Base-by-base conservation (phyloP, 2,113 vertebrate genomes). In the Ptilonorhynchus violaceus region DNA sequence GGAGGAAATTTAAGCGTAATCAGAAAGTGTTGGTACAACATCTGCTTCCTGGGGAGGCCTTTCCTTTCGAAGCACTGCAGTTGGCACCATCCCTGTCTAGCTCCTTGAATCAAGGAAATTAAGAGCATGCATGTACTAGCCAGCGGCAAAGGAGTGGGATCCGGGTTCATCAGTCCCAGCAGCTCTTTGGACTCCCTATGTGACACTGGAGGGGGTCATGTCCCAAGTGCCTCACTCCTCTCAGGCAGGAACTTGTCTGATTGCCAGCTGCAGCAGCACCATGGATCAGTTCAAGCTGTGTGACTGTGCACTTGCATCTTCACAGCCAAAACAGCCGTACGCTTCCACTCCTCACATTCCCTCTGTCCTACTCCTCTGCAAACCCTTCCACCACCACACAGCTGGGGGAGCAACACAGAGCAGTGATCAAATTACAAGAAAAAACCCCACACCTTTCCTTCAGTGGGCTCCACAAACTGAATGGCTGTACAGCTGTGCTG, bases 261-360 rank as follows among this genome's bases (percentile, higher is more conserved):
- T 11, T 68, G 28, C 16, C 55, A 53, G 9, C 52, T 74, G 60
- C 64, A 64, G 75, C 31, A 73, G 58, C 42, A 35, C 21, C 42
- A 2, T 13, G 28, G 55, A 37, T n/a, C 37, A 0, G 0, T 37
- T 73, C 49, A 42, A n/a, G 33, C 30, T 41, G 10, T 53, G 14
- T 31, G 42, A 7, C 63, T 49, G 25, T 25, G 7, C 53, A 46
- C 27, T 0, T 0, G 27, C 41, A 13, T 28, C 70, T 64, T 83
- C 67, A 42, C 37, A 83, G 62, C 33, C 44, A 69, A 56, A 79
- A 53, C 21, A 75, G 69, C 35, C 4, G 0, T 3, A 35, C 0
- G 0, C 11, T 66, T 60, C 59, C 55, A 41, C 13, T 67, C 35
- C 28, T 81, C 35, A 21, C 39, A 9, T 67, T 59, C 62, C n/a